phyloP scores from a whole-genome alignment of 2,113 vertebrate genomes.

The Ammodramus savannarum region DNA sequence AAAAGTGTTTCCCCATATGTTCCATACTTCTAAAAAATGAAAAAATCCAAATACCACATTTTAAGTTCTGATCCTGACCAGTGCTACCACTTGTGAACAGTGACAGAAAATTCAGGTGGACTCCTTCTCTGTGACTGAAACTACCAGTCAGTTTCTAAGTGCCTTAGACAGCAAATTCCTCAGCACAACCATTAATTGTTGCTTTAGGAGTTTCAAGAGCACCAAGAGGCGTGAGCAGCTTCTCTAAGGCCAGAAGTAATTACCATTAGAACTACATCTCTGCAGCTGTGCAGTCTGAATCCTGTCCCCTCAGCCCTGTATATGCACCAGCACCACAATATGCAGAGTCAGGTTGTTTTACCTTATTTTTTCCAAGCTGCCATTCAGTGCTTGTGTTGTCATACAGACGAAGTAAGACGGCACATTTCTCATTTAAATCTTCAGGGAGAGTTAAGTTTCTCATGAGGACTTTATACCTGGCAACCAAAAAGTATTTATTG shows the following conservation, averaged over 20 bases:
- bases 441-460: slow-evolving; percentile 71
- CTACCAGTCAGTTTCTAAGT: neutral
- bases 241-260: neutral
- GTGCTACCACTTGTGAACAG: neutral
- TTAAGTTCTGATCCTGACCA: neutral
- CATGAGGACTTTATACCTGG: slow-evolving; percentile 90
- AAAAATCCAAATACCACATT: neutral
- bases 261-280: neutral
- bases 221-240: neutral
- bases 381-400: slow-evolving; percentile 83
- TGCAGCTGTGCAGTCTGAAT: neutral
- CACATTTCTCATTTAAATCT: slow-evolving; percentile 81
- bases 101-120: neutral
- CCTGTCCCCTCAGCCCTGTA: neutral
- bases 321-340: neutral
- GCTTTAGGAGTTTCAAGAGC: neutral
- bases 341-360: slow-evolving; percentile 26
- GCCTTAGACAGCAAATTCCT: neutral
- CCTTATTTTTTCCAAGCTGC: slow-evolving; percentile 96
- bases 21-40: neutral
- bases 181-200: neutral
- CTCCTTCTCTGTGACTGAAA: neutral
- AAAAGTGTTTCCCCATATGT: neutral
- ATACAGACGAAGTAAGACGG: slow-evolving; percentile 79
- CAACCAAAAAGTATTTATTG: neutral